Percentiles rank a stretch among this genome's conserved stretches.
phyloP scores from a whole-genome alignment of 92 coral and sea anemone genomes.

The Heteractis magnifica region DNA sequence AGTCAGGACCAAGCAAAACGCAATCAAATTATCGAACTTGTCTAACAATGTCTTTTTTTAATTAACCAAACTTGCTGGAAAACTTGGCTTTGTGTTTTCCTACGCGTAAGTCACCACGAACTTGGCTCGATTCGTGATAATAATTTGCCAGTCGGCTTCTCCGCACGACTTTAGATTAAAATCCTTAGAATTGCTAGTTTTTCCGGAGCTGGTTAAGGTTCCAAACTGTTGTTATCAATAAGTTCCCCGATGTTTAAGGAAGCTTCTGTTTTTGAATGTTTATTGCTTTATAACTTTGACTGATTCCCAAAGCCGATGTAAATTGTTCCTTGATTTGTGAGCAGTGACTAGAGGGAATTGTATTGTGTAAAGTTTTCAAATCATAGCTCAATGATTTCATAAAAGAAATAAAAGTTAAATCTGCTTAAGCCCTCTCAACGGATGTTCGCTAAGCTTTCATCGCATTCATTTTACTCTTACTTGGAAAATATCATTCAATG shows the following conservation, averaged over 20 bases:
- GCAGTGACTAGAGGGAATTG: constrained; percentile 33
- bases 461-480: constrained; percentile 11
- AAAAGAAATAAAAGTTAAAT: constrained; percentile 26
- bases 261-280: constrained; percentile 82
- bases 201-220: constrained; percentile 56
- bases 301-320: constrained; percentile 69
- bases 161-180: constrained; percentile 24
- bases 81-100: not conserved
- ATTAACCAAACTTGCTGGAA: constrained; percentile 14
- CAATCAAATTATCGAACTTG: constrained; percentile 14
- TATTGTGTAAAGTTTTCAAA: constrained; percentile 24
- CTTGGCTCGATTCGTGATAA: constrained; percentile 9
- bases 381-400: constrained; percentile 16
- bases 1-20: not conserved
- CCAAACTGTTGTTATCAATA: constrained; percentile 68
- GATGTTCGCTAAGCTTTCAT: constrained; percentile 26
- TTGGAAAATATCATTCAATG: constrained; percentile 16
- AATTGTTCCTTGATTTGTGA: constrained; percentile 59
- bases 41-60: constrained; percentile 18
- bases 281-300: constrained; percentile 72
- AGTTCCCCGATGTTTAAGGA: constrained; percentile 78
- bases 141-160: constrained; percentile 11
- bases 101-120: not conserved
- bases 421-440: constrained; percentile 18
- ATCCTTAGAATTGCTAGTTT: constrained; percentile 19